Conservation (phyloP, 2,113 vertebrate genomes). For the Myrmophylax atrothorax region DNA sequence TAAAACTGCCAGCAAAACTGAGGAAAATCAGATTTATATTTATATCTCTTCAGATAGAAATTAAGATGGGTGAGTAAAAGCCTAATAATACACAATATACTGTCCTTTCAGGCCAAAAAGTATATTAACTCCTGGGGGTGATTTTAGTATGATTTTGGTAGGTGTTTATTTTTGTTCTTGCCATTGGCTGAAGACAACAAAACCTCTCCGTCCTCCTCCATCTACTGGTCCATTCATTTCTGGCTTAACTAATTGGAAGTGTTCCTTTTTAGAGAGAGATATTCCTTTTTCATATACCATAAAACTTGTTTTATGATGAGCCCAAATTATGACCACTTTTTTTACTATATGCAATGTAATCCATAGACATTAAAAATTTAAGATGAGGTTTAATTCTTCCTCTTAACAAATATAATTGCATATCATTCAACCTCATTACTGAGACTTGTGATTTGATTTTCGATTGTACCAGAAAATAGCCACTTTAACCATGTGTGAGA, state of each 20-base stretch:
- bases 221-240: not conserved
- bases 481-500: not conserved
- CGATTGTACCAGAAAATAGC: not conserved
- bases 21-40: not conserved
- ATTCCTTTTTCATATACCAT: not conserved
- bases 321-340: not conserved
- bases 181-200: not conserved
- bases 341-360: not conserved
- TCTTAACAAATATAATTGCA: constrained; percentile 6
- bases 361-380: constrained; percentile 8
- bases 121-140: not conserved
- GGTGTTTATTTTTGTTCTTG: not conserved
- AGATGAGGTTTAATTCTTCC: not conserved
- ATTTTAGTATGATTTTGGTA: not conserved
- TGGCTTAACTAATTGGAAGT: not conserved
- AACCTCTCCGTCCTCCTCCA: not conserved
- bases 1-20: not conserved
- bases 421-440: not conserved
- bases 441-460: not conserved
- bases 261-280: not conserved
- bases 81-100: not conserved
- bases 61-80: not conserved
- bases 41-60: not conserved
- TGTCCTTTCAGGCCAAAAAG: not conserved
- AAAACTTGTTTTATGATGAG: not conserved